Conservation (phyloP, 1,140 invertebrate genomes). For the Leguminivora glycinivorella region DNA sequence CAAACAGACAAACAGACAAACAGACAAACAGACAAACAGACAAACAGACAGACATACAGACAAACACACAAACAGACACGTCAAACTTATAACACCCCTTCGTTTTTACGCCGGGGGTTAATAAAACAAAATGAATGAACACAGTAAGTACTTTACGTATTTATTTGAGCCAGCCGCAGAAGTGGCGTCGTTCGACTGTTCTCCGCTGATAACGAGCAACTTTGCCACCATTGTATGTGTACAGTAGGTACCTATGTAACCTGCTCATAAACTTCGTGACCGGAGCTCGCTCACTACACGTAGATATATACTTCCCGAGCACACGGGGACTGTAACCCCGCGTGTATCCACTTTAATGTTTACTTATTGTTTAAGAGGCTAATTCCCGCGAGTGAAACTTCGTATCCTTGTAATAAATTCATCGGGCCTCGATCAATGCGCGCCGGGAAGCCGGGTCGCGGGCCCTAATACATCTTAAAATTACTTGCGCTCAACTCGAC, state of each 20-base stretch:
- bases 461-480: neutral
- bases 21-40: too few species aligned
- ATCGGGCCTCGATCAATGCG: conserved; percentile 1
- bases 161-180: too few species aligned
- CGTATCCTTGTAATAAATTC: conserved; percentile 3
- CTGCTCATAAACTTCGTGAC: neutral
- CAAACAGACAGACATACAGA: too few species aligned
- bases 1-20: too few species aligned
- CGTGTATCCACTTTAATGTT: neutral
- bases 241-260: too few species aligned
- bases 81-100: too few species aligned
- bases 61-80: too few species aligned
- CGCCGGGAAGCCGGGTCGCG: neutral
- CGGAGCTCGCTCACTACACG: neutral
- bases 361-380: conserved; percentile 10
- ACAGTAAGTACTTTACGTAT: too few species aligned
- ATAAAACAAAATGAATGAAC: too few species aligned
- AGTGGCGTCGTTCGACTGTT: neutral
- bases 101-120: too few species aligned
- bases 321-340: neutral
- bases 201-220: neutral
- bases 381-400: conserved; percentile 7
- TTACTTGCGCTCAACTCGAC: conserved; percentile 1
- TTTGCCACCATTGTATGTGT: neutral
- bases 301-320: neutral